phyloP scores from a whole-genome alignment of 2,888 invertebrate genomes.

The Siphlonurus alternatus region DNA sequence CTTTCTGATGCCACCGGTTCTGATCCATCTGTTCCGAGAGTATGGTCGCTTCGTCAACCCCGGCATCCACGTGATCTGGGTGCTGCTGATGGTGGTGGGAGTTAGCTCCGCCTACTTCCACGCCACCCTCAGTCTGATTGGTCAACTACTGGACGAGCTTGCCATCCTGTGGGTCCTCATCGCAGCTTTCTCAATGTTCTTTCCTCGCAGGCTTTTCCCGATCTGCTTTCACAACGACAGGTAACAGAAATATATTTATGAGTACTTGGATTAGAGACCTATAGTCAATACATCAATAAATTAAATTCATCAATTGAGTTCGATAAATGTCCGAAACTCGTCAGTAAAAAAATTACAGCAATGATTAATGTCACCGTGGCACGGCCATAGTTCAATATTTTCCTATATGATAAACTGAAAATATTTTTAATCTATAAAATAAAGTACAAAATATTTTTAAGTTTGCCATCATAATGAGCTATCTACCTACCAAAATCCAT shows the following conservation, averaged over 20 bases:
- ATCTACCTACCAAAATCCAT: too few relatives aligned
- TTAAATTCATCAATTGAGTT: too few relatives aligned
- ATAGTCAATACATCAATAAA: too few relatives aligned
- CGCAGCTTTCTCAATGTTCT: conserved; percentile 59
- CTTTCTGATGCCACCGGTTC: conserved; percentile 55
- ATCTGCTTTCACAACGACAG: conserved; percentile 44
- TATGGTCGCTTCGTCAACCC: conserved; percentile 58
- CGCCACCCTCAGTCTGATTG: conserved; percentile 63
- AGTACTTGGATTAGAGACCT: too few relatives aligned
- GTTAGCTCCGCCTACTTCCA: conserved; percentile 71
- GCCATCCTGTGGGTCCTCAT: conserved; percentile 70
- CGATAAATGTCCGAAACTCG: background rate
- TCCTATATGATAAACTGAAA: too few relatives aligned
- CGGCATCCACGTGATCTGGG: conserved; percentile 65
- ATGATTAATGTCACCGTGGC: too few relatives aligned
- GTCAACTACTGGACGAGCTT: conserved; percentile 64
- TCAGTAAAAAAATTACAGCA: background rate
- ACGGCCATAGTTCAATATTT: too few relatives aligned
- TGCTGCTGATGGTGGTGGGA: conserved; percentile 60
- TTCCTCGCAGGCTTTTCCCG: conserved; percentile 51
- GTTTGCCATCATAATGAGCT: too few relatives aligned
- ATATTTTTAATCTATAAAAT: too few relatives aligned
- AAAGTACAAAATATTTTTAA: too few relatives aligned
- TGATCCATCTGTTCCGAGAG: conserved; percentile 59
- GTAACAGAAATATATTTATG: conserved; percentile 31